Conservation (phyloP, 2,888 invertebrate genomes). For the Lamellibrachia columna region DNA sequence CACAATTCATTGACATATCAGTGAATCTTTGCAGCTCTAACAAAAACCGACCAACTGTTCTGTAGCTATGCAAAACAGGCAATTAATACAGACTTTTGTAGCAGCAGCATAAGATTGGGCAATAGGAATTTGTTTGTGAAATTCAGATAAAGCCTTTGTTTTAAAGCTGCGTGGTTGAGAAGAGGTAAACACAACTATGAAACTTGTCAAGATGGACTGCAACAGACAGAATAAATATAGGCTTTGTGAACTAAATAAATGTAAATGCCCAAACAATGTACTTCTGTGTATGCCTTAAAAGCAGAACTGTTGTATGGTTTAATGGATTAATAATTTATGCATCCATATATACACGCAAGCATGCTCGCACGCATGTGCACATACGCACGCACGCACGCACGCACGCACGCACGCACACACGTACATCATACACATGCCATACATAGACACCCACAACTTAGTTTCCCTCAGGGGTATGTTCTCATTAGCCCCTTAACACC, state of each 20-base stretch:
- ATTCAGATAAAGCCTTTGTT: neutral
- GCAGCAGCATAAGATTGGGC: neutral
- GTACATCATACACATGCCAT: neutral
- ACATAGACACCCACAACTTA: neutral
- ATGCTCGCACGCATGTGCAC: too few relatives aligned
- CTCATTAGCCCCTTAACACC: neutral
- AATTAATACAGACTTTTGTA: neutral
- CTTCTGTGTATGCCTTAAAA: neutral
- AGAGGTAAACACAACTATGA: neutral
- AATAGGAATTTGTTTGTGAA: neutral
- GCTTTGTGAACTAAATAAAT: neutral
- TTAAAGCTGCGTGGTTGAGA: neutral
- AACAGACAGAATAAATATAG: neutral
- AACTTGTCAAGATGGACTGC: neutral
- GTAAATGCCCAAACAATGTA: neutral
- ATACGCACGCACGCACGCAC: too few relatives aligned
- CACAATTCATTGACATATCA: too few relatives aligned
- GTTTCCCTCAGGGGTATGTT: neutral
- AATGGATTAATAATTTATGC: neutral
- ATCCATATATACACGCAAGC: too few relatives aligned
- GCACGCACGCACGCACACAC: too few relatives aligned
- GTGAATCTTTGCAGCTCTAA: too few relatives aligned
- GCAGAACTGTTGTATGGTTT: neutral
- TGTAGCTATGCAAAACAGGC: neutral
- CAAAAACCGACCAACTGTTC: neutral